phyloP scores from a whole-genome alignment of 1,140 invertebrate genomes.

The Leptinotarsa texana region DNA sequence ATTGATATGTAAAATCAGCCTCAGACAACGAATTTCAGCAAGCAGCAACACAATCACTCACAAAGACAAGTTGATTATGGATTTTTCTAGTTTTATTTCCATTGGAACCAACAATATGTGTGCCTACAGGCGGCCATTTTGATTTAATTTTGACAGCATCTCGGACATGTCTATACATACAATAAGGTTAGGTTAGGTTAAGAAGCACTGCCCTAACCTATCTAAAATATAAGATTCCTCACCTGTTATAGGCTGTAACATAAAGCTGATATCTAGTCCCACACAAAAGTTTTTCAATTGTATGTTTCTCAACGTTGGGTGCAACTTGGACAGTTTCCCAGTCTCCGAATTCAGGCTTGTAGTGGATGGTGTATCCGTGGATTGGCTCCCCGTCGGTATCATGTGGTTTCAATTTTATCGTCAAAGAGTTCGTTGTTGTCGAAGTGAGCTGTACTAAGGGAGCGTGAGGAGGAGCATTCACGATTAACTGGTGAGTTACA shows the following conservation, averaged over 20 bases:
- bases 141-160: too few relatives aligned
- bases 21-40: too few relatives aligned
- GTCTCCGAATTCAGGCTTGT: conserved; percentile 90
- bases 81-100: too few relatives aligned
- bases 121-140: too few relatives aligned
- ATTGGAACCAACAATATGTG: too few relatives aligned
- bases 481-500: conserved; percentile 86
- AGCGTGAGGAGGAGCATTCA: conserved; percentile 58
- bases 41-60: too few relatives aligned
- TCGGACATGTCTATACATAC: too few relatives aligned
- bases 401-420: conserved; percentile 78
- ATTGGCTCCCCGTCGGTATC: conserved; percentile 74
- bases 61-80: too few relatives aligned
- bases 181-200: too few relatives aligned
- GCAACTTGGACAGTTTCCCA: conserved; percentile 84
- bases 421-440: conserved; percentile 82
- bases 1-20: too few relatives aligned
- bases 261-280: conserved; percentile 91
- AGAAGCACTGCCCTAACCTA: too few relatives aligned
- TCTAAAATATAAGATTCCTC: conserved; percentile 36
- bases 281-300: conserved; percentile 83
- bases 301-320: conserved; percentile 79
- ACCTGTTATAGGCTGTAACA: conserved; percentile 89
- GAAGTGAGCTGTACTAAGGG: conserved; percentile 63
- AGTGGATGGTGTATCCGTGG: conserved; percentile 88